These are phyloP conservation scores for Podarcis siculus DNA, from an alignment of 2,797 vertebrate species.

Conservation along the genomic window DNA sequence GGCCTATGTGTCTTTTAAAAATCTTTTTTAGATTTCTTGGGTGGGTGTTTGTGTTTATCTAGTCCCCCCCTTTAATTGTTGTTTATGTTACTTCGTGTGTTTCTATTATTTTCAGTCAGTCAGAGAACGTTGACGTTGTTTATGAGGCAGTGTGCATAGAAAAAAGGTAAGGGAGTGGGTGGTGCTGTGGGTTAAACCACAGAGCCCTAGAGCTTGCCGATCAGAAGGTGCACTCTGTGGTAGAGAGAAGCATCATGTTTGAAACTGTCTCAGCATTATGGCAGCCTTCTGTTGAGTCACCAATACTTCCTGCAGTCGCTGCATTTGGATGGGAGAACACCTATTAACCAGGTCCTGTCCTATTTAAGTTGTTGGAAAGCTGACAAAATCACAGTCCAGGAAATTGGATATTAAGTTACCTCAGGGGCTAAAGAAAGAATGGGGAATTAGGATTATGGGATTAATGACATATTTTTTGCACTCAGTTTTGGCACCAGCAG, in stretches of 20 bases:
- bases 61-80: too few species aligned
- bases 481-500: neutral
- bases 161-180: too few species aligned
- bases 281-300: neutral
- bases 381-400: neutral
- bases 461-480: neutral
- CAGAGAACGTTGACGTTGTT: too few species aligned
- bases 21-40: too few species aligned
- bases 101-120: too few species aligned
- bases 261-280: neutral
- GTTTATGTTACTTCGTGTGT: too few species aligned
- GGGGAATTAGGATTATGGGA: neutral
- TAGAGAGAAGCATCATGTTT: neutral
- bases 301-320: neutral
- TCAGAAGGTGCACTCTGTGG: neutral
- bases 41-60: too few species aligned
- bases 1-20: too few species aligned
- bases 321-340: neutral
- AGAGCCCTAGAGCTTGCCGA: too few species aligned
- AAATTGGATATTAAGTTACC: neutral
- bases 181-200: too few species aligned
- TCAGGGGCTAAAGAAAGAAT: neutral
- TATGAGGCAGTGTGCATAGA: too few species aligned
- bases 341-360: neutral
- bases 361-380: conserved; percentile 9